Conservation (phyloP, 2,113 vertebrate genomes). For the Lepus americanus region DNA sequence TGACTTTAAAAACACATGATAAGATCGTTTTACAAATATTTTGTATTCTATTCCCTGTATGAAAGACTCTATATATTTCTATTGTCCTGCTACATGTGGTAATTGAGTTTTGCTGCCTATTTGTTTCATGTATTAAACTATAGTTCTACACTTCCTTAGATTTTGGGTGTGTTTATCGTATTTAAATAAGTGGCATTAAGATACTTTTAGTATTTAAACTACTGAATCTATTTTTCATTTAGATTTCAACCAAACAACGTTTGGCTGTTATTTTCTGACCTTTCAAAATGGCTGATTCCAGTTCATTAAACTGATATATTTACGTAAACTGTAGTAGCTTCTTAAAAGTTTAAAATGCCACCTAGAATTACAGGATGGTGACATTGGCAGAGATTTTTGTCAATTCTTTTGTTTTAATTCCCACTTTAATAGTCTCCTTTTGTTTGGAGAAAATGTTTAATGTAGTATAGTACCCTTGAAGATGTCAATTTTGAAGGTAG, state of each 20-base stretch:
- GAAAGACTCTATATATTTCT: not conserved
- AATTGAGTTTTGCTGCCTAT: not conserved
- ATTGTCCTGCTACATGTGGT: not conserved
- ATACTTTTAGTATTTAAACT: not conserved
- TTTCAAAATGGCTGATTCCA: not conserved
- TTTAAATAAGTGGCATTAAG: not conserved
- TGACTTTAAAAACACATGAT: not conserved
- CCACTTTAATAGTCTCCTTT: not conserved
- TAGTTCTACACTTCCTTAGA: not conserved
- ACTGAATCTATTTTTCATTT: constrained; percentile 12
- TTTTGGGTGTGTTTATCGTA: not conserved
- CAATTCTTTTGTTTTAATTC: not conserved
- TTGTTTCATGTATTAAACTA: not conserved
- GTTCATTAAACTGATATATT: not conserved
- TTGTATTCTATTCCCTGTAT: not conserved
- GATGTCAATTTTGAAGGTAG: not conserved
- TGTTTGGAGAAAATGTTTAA: not conserved
- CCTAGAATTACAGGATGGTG: not conserved
- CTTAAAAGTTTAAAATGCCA: not conserved
- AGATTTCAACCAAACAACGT: not conserved
- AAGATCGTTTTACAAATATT: not conserved
- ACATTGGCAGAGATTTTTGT: not conserved
- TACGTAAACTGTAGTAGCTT: not conserved
- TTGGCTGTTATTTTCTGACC: not conserved
- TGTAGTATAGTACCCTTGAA: not conserved